These are phyloP conservation scores for Crepidodera aurea DNA, from an alignment of 2,888 invertebrate species.

Conservation along the genomic window DNA sequence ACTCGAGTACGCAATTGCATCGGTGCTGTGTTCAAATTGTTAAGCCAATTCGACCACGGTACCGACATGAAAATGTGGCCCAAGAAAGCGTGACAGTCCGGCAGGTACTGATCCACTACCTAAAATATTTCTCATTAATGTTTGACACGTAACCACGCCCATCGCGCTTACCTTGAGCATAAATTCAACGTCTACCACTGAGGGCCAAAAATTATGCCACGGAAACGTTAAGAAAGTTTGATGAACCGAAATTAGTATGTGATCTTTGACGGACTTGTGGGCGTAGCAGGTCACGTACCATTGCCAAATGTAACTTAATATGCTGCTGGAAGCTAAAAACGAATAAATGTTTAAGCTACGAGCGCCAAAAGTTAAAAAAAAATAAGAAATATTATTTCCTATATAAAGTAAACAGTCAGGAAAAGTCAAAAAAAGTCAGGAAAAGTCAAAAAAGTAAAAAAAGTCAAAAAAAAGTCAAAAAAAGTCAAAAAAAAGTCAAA, in stretches of 20 bases:
- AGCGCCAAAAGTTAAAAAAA: too few species aligned
- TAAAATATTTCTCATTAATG: too few species aligned
- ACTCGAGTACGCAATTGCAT: slow-evolving; percentile 60
- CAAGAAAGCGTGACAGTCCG: slow-evolving; percentile 75
- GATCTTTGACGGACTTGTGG: slow-evolving; percentile 69
- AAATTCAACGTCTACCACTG: slow-evolving; percentile 70
- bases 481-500: too few species aligned
- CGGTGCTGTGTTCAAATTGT: slow-evolving; percentile 60
- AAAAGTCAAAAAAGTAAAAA: too few species aligned
- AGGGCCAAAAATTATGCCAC: slow-evolving; percentile 77
- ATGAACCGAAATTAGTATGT: slow-evolving; percentile 72
- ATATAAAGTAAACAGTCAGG: too few species aligned
- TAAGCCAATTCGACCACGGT: slow-evolving; percentile 72
- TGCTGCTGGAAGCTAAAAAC: slow-evolving; percentile 58
- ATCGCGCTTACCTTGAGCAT: slow-evolving; percentile 72
- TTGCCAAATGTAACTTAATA: slow-evolving; percentile 71
- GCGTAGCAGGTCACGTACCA: slow-evolving; percentile 77
- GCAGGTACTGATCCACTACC: slow-evolving; percentile 71
- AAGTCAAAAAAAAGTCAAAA: too few species aligned
- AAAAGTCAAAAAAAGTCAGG: too few species aligned
- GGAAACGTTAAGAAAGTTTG: slow-evolving; percentile 71
- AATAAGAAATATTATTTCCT: too few species aligned
- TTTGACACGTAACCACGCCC: too few species aligned
- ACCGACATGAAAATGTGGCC: slow-evolving; percentile 75
- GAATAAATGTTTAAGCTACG: background rate